Percentiles rank a stretch among this genome's conserved stretches.
These are phyloP conservation scores for Pygoscelis antarcticus DNA, from an alignment of 2,113 vertebrate genomes.

Conservation along the genomic window DNA sequence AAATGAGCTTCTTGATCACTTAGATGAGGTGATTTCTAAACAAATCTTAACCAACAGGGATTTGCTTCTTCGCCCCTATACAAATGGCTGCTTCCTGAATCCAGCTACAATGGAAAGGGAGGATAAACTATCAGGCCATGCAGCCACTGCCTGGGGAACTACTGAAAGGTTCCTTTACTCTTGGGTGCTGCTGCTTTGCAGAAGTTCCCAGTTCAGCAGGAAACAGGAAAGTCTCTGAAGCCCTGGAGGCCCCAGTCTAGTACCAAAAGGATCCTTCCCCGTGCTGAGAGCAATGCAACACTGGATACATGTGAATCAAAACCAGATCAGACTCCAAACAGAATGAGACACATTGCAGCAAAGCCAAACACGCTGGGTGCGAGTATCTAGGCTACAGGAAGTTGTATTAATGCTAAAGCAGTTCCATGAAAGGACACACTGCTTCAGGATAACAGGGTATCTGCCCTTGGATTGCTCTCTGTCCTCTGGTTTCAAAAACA, in stretches of 20 bases:
- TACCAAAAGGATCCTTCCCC: background rate
- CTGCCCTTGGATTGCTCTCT: background rate
- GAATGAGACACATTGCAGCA: background rate
- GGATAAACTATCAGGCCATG: accelerated
- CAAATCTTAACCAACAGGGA: background rate
- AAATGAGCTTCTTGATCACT: background rate
- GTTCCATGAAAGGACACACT: background rate
- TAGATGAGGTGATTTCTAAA: background rate
- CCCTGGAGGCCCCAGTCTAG: background rate
- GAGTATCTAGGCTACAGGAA: background rate
- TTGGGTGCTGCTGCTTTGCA: background rate
- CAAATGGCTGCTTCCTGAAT: background rate
- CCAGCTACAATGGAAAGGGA: background rate
- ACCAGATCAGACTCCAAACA: background rate
- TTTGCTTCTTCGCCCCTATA: background rate
- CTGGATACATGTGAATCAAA: accelerated
- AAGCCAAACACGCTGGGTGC: accelerated
- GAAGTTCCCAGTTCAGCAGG: background rate
- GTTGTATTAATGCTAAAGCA: background rate
- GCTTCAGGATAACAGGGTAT: background rate
- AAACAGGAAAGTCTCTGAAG: background rate
- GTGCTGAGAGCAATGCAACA: background rate
- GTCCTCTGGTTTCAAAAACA: background rate
- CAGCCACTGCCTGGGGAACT: background rate
- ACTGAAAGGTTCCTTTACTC: background rate